Base-by-base conservation (phyloP, 1,140 invertebrate species). In the Rhizoglyphus robini region DNA sequence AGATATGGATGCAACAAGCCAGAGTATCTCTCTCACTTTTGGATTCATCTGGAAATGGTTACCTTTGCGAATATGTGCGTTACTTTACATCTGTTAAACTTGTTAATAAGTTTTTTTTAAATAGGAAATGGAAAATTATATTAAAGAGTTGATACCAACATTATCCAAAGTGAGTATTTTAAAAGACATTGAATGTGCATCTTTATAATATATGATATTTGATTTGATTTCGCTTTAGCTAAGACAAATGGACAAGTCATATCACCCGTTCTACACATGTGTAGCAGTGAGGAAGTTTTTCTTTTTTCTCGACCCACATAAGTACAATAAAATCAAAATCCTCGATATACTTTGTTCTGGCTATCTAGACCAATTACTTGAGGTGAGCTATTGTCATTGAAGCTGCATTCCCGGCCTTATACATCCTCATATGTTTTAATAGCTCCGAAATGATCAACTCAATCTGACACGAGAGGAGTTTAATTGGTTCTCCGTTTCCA, bases 201-300 rank as follows among this genome's bases (percentile, higher is more conserved):
- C 30, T 69, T 69, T 69, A 2, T 57, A 18, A 18, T 27, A 23
- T 58, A 15, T 5, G 48, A n/a, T 27, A 47, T 64, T 57, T 41
- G 3, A 41, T 18, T 54, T 66, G 23, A 68, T 58, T 30, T 51
- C n/a, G 57, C 13, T 65, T 63, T 57, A 78, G 76, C 76, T 96
- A 0, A 86, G 93, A 73, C 87, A 88, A 0, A 75, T 97, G 32
- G 89, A 95, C 74, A 87, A 88, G 59, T 91, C 90, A 0, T 96
- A 96, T 75, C 88, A 93, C 72, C 90, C 86, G 13, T 97, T 98
- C 79, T 98, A 97, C 74, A 86, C 95, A 0, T 96, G 92, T 75
- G 95, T 92, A 11, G 91, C 90, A 23, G 90, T 92, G 0, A 81
- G 92, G 68, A 96, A 95, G 73, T 96, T 97, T 75, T 83, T 96